Base-by-base conservation (phyloP, 1,140 invertebrate genomes). In the Calliopsis andreniformis region DNA sequence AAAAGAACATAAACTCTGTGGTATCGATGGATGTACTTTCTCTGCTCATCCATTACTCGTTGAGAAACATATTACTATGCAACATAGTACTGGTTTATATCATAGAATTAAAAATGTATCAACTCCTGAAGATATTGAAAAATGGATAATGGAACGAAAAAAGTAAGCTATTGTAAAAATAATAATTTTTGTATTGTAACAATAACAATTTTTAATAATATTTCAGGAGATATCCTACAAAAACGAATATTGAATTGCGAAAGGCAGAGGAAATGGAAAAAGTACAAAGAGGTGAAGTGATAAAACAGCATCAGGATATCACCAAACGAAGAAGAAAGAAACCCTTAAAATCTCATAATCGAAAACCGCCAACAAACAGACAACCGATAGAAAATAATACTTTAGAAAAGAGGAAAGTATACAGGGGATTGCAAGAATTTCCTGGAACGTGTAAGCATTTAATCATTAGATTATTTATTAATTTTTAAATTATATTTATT, bases 121-220 rank as follows among this genome's bases (percentile, higher is more conserved):
- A 69, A 95, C 95, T 12, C 94, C 95, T 2, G 96, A 97, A 88
- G 96, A 98, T 75, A 95, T 98, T 78, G 88, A 94, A 58, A 96
- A 96, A 89, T 98, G 97, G 96, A 94, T 94, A 67, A 93, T 93
- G 59, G 96, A 98, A 81, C 93, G 97, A 69, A 96, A 95, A 89
- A 95, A 93, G 91, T 95, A 88, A 69, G 71, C 49, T 77, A 23
- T 35, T 42, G 20, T 58, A 6, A 58, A 47, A 18, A n/a, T 53
- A n/a, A 32, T 14, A 18, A 56, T 20, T 18, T 7, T 32, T 20
- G 14, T 45, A 14, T 39, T 23, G 32, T 42, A 20, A n/a, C 42
- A 45, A 43, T 45, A 43, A 12, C 59, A 25, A 58, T 43, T 59
- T 1, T 23, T 18, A 30, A 42, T 64, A 0, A 39, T 39, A 72